Conservation (phyloP, 2,797 vertebrate genomes). For the Mustela erminea region DNA sequence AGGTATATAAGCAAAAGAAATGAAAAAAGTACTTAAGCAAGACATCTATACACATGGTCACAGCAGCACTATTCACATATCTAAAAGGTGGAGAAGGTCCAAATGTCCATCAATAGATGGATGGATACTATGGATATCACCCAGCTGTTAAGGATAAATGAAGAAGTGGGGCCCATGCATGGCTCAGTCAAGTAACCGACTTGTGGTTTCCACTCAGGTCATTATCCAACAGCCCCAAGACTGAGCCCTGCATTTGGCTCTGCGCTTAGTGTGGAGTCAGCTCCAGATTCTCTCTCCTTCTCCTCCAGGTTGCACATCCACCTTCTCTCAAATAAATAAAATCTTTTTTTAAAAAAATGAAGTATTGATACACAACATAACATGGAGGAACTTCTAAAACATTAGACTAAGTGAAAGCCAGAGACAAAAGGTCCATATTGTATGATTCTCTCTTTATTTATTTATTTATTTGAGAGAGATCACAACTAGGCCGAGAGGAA, state of each 20-base stretch:
- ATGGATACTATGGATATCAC: not conserved
- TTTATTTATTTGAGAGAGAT: too few relatives aligned
- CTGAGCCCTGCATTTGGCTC: not conserved
- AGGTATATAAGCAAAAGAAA: not conserved
- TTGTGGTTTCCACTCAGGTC: not conserved
- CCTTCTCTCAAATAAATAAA: not conserved
- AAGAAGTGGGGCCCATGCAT: not conserved
- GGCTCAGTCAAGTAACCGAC: not conserved
- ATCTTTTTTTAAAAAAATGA: not conserved
- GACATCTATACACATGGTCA: not conserved
- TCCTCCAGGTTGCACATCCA: not conserved
- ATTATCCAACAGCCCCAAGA: not conserved
- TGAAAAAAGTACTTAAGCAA: conserved; percentile 1
- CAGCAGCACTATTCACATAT: not conserved
- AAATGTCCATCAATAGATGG: not conserved
- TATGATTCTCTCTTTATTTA: not conserved
- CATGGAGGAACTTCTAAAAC: not conserved
- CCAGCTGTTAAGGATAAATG: not conserved
- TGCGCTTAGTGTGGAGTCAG: not conserved
- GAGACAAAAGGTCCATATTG: not conserved
- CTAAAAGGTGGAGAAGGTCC: not conserved
- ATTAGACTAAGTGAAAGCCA: conserved; percentile 17
- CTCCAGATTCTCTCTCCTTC: not conserved
- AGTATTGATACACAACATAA: not conserved
- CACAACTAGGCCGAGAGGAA: too few relatives aligned